Conservation (phyloP, 2,113 vertebrate species). For the Anolis sagrei region DNA sequence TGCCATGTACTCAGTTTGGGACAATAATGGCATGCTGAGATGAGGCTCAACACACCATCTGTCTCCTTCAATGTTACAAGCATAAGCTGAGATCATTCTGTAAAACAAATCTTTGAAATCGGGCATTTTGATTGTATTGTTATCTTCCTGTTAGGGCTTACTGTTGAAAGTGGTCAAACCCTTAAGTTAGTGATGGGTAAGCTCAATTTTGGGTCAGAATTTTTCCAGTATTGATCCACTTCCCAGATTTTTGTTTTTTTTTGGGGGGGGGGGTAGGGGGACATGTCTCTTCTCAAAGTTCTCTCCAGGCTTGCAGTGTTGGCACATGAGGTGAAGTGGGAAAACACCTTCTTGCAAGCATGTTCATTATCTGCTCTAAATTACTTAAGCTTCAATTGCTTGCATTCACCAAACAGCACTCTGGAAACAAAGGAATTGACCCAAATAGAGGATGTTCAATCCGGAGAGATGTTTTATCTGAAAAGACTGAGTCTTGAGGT, state of each 20-base stretch:
- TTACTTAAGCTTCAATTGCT: background rate
- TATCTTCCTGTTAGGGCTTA: background rate
- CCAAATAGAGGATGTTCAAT: background rate
- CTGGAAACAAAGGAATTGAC: background rate
- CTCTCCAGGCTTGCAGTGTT: background rate
- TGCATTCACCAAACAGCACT: background rate
- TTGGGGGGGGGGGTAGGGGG: background rate
- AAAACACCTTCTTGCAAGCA: background rate
- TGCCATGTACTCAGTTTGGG: background rate
- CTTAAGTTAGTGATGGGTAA: background rate
- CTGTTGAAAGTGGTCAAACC: background rate
- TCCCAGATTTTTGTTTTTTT: background rate
- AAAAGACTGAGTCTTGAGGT: background rate
- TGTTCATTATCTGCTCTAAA: background rate
- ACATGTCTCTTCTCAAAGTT: background rate
- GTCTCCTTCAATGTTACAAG: background rate
- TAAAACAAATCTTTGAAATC: rapidly evolving
- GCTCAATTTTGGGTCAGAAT: background rate
- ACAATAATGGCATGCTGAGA: slow-evolving; percentile 17
- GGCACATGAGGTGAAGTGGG: background rate
- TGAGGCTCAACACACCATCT: slow-evolving; percentile 34
- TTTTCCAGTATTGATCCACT: background rate
- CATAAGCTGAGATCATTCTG: rapidly evolving
- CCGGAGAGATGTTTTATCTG: background rate
- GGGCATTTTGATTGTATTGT: rapidly evolving